These are phyloP conservation scores for Dicranocentrus wangi DNA, from an alignment of 2,888 invertebrate genomes.

Conservation along the genomic window DNA sequence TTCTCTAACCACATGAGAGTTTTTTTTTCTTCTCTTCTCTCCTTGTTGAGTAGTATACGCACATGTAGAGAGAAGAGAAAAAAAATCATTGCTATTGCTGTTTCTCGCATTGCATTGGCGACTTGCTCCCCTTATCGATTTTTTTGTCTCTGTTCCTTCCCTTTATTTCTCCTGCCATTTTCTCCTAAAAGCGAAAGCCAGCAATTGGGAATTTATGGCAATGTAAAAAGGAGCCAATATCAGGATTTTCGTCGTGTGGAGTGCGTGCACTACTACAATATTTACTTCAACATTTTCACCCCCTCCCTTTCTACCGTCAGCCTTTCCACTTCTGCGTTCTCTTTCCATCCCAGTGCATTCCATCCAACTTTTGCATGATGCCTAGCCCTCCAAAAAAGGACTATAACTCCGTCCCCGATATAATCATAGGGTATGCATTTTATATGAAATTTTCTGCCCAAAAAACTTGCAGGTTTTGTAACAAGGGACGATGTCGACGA, in stretches of 20 bases:
- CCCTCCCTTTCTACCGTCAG: slow-evolving; percentile 3
- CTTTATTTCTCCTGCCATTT: slow-evolving; percentile 42
- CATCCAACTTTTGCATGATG: slow-evolving; percentile 46
- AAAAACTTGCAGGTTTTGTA: not conserved
- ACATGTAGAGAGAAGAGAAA: not conserved
- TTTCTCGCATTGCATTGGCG: slow-evolving; percentile 12
- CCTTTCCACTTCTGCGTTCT: not conserved
- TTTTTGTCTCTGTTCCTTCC: slow-evolving; percentile 22
- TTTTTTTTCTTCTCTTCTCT: no score
- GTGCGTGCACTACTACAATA: slow-evolving; percentile 3
- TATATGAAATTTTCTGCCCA: no score
- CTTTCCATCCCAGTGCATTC: slow-evolving; percentile 26
- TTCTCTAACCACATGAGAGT: no score
- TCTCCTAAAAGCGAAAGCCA: slow-evolving; percentile 33
- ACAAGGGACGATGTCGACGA: slow-evolving; percentile 4
- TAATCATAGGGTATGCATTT: no score
- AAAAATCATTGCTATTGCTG: slow-evolving; percentile 20
- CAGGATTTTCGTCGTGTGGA: not conserved
- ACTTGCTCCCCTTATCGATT: slow-evolving; percentile 50
- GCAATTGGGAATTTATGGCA: slow-evolving; percentile 36
- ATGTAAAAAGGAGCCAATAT: slow-evolving; percentile 23
- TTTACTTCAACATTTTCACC: slow-evolving; percentile 18
- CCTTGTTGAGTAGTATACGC: no score
- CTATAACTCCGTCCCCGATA: no score
- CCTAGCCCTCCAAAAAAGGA: no score